Base-by-base conservation (phyloP, 2,888 invertebrate species). In the Epistrophe grossulariae region DNA sequence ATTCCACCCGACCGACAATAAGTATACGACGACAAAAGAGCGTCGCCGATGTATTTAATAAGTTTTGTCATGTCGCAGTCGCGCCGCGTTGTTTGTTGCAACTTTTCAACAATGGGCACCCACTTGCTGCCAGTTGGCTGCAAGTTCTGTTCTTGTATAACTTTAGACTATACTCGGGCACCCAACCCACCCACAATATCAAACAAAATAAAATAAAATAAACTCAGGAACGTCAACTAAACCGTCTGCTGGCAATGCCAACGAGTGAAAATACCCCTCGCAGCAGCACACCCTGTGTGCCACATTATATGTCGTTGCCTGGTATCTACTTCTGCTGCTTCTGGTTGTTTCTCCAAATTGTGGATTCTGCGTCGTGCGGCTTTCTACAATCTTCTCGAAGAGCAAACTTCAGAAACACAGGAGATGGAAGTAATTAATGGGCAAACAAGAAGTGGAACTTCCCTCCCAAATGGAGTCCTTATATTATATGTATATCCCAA, bases 111-210 rank as follows among this genome's bases (percentile, higher is more conserved):
- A 74, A 59, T 70, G 66, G 76, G 87, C 83, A 87, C 87, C 87
- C 87, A 87, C 83, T 87, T 74, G 87, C 82, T 77, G 83, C 87
- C 83, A 87, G 87, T 87, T 87, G 87, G 87, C 83, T 83, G 79
- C 79, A 83, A 83, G 70, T 71, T 71, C 57, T 19, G n/a, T 48
- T 13, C 11, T 6, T 62, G 11, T 60, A 38, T 38, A 38, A 38
- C 57, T 78, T 64, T 64, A 83, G 78, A 83, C 24, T 24, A 24
- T 24, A 24, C 83, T 48, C 19, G 35, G 19, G 48, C 66, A 40
- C 87, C 87, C 35, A 83, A 79, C 79, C 87, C 83, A 87, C 82
- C 87, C 87, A 87, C 74, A 48, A 62, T 64, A 70, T 87, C 52
- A 48, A 48, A 60, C 72, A 79, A 71, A 35, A 24, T 2, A 24